These are phyloP conservation scores for Gambusia affinis DNA, from an alignment of 2,113 vertebrate species.

Conservation along the genomic window DNA sequence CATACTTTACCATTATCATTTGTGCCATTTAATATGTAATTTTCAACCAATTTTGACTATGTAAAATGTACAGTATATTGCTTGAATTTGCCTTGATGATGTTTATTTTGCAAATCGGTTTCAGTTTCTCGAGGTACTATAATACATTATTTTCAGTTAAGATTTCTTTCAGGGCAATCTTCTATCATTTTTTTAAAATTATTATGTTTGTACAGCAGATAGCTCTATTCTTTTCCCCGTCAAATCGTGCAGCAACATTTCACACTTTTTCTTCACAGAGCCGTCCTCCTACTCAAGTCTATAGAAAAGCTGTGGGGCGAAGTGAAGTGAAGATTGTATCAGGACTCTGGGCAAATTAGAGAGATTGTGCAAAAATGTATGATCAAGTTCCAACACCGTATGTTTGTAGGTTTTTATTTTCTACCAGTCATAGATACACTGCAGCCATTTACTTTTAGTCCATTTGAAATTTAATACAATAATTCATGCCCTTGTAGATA, in stretches of 20 bases:
- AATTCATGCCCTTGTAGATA: conserved; percentile 98
- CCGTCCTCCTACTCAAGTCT: no score
- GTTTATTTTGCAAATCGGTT: background rate
- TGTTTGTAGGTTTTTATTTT: conserved; percentile 92
- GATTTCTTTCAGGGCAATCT: background rate
- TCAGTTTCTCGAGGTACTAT: background rate
- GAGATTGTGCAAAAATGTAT: background rate
- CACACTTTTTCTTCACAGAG: no score
- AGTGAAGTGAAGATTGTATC: background rate
- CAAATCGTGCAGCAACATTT: no score
- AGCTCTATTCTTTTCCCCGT: no score
- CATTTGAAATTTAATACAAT: conserved; percentile 88
- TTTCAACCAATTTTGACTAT: background rate
- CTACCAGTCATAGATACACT: conserved; percentile 95
- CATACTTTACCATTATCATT: background rate
- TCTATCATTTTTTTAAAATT: no score
- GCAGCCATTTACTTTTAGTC: conserved; percentile 88
- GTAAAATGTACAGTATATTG: background rate
- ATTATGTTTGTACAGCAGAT: background rate
- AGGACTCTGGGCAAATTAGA: background rate
- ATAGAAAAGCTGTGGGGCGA: no score
- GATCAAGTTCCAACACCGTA: background rate
- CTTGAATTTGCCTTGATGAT: background rate
- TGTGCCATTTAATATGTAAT: background rate
- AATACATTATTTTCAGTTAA: background rate